Evolutionary conservation across 2,888 invertebrate genomes (phyloP).

Genomic region (Lutraria lutraria): DNA sequence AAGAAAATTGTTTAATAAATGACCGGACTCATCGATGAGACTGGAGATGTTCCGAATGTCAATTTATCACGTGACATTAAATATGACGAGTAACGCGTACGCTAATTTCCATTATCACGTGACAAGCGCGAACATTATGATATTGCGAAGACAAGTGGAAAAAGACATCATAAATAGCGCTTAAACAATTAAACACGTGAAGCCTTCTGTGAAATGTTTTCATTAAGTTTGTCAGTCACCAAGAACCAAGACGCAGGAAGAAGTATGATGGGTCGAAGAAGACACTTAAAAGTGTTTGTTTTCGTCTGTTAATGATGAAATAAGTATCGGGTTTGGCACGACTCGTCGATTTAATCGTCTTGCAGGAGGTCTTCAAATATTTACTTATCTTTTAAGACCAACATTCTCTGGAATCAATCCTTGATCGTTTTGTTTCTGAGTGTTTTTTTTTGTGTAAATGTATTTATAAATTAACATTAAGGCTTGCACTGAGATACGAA

Average conservation of each 20-base stretch:
- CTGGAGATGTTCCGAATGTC: constrained; percentile 55
- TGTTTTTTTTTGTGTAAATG: not conserved
- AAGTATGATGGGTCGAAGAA: constrained; percentile 19
- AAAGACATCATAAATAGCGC: not conserved
- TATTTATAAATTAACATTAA: not conserved
- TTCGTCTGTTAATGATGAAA: constrained; percentile 22
- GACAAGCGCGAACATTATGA: constrained; percentile 4
- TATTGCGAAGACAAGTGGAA: not conserved
- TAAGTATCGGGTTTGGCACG: constrained; percentile 20
- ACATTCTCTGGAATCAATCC: constrained; percentile 8
- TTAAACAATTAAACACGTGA: constrained; percentile 19
- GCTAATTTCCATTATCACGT: constrained; percentile 15
- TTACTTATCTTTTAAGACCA: constrained; percentile 30
- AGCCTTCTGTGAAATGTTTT: not conserved
- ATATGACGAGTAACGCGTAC: constrained; percentile 19
- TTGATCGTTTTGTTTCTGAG: constrained; percentile 10
- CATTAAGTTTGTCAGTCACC: constrained; percentile 1
- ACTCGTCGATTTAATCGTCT: constrained; percentile 29
- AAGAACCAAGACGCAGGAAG: not conserved
- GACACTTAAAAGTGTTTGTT: constrained; percentile 35
- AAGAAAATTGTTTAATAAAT: constrained; percentile 77
- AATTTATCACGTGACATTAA: constrained; percentile 49
- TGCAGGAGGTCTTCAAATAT: constrained; percentile 40
- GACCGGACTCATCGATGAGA: constrained; percentile 42
- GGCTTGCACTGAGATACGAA: not conserved